phyloP scores from a whole-genome alignment of 2,113 vertebrate genomes.

The Phyllostomus discolor region DNA sequence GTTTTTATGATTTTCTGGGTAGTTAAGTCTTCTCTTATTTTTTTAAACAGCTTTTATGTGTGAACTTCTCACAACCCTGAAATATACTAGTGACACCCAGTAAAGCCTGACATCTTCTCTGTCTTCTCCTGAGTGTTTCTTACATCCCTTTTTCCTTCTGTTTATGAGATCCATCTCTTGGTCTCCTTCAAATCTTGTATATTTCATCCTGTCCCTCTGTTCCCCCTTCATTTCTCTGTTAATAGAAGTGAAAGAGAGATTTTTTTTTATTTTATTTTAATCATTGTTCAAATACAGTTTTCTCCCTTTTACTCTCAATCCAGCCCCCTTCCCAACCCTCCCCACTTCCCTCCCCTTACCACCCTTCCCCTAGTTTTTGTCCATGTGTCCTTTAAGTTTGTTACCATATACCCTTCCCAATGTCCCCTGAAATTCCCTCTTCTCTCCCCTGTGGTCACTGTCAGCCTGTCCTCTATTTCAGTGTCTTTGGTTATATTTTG shows the following conservation, averaged over 20 bases:
- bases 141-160: background rate
- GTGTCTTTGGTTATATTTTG: no score
- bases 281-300: no score
- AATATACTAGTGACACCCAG: rapidly evolving
- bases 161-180: background rate
- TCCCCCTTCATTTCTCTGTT: background rate
- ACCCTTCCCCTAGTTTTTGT: no score
- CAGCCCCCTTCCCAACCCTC: no score
- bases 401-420: no score
- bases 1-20: background rate
- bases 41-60: background rate
- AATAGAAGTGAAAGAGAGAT: background rate
- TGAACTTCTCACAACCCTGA: background rate
- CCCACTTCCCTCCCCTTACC: no score
- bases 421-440: no score
- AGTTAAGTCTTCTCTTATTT: background rate
- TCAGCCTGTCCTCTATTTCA: no score
- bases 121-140: background rate
- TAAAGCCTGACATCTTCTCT: background rate
- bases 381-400: no score
- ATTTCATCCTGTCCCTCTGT: background rate
- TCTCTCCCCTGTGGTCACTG: no score
- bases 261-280: no score
- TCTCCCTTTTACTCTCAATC: no score
- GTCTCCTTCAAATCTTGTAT: background rate